Conservation (phyloP, 2,888 invertebrate species). For the Tetranychus piercei region DNA sequence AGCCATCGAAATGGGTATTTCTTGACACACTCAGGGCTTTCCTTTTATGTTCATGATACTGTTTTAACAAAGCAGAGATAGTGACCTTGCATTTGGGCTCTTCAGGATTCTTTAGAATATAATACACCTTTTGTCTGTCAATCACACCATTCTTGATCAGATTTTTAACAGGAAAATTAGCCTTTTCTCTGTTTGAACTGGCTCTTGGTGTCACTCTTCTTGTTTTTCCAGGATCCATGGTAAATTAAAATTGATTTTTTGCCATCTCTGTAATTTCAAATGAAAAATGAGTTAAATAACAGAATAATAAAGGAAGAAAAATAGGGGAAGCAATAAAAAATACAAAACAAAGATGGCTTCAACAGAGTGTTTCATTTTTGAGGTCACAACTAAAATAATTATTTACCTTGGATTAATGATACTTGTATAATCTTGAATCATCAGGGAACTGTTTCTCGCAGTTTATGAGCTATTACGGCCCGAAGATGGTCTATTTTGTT, state of each 20-base stretch:
- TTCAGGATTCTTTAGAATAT: conserved; percentile 6
- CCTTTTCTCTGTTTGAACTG: not conserved
- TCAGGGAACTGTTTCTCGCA: not conserved
- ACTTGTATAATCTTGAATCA: not conserved
- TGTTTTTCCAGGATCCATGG: not conserved
- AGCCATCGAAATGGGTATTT: not conserved
- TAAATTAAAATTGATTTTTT: not conserved
- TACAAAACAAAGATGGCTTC: not conserved
- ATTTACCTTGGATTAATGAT: not conserved
- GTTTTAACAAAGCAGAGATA: not conserved
- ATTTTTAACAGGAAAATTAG: not conserved
- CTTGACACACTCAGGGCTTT: not conserved
- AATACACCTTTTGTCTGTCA: not conserved
- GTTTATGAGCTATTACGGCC: not conserved
- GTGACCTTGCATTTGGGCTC: conserved; percentile 8
- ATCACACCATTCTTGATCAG: not conserved
- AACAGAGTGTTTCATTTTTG: not conserved
- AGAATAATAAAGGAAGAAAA: not conserved
- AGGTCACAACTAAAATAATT: not conserved
- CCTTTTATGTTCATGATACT: not conserved
- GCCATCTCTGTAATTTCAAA: not conserved
- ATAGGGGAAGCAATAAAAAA: not conserved
- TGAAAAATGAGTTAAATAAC: not conserved
- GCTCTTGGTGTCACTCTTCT: not conserved
- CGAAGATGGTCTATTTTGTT: not conserved